Evolutionary conservation across 2,888 invertebrate species (phyloP), one percentile per base, ranked within the genome.

Genomic region (Desoria tigrina): DNA sequence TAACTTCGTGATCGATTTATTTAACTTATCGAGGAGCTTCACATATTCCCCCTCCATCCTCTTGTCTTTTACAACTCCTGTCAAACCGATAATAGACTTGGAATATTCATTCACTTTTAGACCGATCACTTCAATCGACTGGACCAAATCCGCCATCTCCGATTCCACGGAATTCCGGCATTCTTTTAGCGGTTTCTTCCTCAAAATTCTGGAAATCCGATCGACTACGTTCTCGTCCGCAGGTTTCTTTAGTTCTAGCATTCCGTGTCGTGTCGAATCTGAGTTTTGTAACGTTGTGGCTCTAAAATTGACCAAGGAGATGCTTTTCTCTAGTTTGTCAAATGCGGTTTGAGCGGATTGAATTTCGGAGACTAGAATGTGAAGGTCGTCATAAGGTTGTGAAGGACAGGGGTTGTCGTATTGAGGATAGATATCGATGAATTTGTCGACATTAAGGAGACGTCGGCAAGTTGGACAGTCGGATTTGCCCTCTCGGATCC

Each of bases 401-500:
- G 32, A 32, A 32, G 32, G 32, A 32, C 45, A 9, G 7, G 51
- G n/a, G 49, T 49, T 49, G 18, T 24, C 24, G 23, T 24, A 51
- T 26, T 51, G 51, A 24, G 51, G 51, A 26, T 51, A 51, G 26
- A 51, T 9, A 23, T 21, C 23, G 2, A 24, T 18, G 3, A 51
- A 24, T 23, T 51, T 51, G 21, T 18, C 23, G 24, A 26, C 14
- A 14, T 51, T 18, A 6, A 51, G 16, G 14, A 23, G 16, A 24
- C 51, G 11, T 51, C 51, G 18, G 14, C 51, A 51, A 24, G 51
- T 51, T 23, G 51, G 51, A 24, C 51, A 51, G 2, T 24, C 21
- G 2, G 51, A 21, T 51, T 51, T 51, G 11, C 51, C 51, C 18
- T 21, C 51, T 4, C 2, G 2, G 24, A 24, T 9, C 51, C 51